phyloP scores from a whole-genome alignment of 2,888 invertebrate species.

The Napeogenes inachia region DNA sequence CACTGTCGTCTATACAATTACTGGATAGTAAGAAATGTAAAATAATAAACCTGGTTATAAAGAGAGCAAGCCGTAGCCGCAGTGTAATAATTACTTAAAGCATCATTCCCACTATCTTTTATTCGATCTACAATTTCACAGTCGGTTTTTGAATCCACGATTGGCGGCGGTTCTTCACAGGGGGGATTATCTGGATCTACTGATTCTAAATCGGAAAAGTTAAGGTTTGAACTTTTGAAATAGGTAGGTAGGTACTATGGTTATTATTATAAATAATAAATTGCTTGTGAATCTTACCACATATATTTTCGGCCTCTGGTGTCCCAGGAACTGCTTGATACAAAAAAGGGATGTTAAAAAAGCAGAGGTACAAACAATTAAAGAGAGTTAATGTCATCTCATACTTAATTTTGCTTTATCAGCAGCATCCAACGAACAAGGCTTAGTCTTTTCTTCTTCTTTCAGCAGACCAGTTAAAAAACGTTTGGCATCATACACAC shows the following conservation, averaged over 20 bases:
- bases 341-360: constrained; percentile 2
- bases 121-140: constrained; percentile 57
- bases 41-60: constrained; percentile 50
- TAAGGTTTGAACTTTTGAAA: neutral
- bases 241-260: too few species aligned
- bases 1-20: too few species aligned
- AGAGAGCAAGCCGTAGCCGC: constrained; percentile 50
- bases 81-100: constrained; percentile 45
- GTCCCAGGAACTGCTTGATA: constrained; percentile 23
- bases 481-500: constrained; percentile 33
- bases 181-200: constrained; percentile 13
- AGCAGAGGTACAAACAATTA: neutral
- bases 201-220: constrained; percentile 2
- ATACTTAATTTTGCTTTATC: constrained; percentile 27
- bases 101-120: constrained; percentile 40
- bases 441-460: constrained; percentile 35
- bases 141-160: constrained; percentile 43
- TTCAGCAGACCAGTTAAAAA: constrained; percentile 24
- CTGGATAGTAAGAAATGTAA: too few species aligned
- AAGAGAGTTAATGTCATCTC: neutral
- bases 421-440: constrained; percentile 41
- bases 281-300: constrained; percentile 7
- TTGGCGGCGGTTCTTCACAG: constrained; percentile 38
- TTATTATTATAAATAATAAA: neutral
- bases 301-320: constrained; percentile 18